phyloP scores from a whole-genome alignment of 1,140 invertebrate genomes.

The Trinorchestia longiramus region DNA sequence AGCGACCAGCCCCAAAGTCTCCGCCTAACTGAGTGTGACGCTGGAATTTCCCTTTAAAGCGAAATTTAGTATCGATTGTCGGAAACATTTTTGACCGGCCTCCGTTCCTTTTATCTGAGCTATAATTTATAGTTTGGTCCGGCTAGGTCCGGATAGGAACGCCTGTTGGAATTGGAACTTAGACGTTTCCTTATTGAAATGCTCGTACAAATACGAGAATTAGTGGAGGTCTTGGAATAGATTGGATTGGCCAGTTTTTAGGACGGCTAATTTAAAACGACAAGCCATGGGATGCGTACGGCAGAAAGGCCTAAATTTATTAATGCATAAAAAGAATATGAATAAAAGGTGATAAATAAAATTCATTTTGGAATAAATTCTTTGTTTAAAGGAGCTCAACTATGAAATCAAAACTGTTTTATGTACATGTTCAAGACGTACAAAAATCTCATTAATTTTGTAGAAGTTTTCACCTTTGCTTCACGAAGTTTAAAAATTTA shows the following conservation, averaged over 20 bases:
- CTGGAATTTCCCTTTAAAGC: slow-evolving; percentile 11
- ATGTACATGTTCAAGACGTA: background rate
- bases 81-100: slow-evolving; percentile 36
- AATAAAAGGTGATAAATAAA: background rate
- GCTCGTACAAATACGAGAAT: slow-evolving; percentile 7
- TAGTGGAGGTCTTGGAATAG: background rate
- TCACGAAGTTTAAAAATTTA: background rate
- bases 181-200: slow-evolving; percentile 17
- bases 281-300: background rate
- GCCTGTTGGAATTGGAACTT: slow-evolving; percentile 4
- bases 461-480: background rate
- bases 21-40: slow-evolving; percentile 26
- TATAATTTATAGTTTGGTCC: background rate
- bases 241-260: slow-evolving; percentile 14
- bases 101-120: slow-evolving; percentile 17
- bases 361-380: background rate
- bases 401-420: too few species aligned
- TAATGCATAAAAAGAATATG: background rate
- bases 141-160: background rate
- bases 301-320: background rate
- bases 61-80: slow-evolving; percentile 3
- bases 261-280: background rate
- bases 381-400: background rate
- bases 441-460: background rate
- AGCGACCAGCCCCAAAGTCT: background rate